Percentiles rank a stretch among this genome's conserved stretches.
These are phyloP conservation scores for Heterodera filipjevi DNA, from an alignment of 2,888 invertebrate species.

Conservation along the genomic window DNA sequence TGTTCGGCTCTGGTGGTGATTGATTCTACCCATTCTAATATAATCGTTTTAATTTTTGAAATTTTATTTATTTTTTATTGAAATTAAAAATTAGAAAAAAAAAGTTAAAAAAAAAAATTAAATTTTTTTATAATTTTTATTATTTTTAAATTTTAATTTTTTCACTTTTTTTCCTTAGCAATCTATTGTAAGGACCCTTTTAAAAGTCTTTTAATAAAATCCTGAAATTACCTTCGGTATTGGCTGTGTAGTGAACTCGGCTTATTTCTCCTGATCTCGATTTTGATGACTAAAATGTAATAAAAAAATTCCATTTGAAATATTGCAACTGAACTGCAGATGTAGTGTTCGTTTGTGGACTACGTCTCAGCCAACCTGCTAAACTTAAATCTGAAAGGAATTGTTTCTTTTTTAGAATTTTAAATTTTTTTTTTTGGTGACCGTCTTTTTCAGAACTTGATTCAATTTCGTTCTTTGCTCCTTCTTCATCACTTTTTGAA, in stretches of 20 bases:
- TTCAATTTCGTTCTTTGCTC: not conserved
- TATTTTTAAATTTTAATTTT: too few species aligned
- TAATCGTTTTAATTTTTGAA: too few species aligned
- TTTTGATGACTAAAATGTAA: not conserved
- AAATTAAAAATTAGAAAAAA: too few species aligned
- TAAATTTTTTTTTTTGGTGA: not conserved
- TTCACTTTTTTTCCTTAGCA: too few species aligned
- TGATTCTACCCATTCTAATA: too few species aligned
- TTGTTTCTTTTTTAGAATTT: not conserved
- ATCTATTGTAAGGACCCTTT: too few species aligned
- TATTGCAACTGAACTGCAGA: not conserved
- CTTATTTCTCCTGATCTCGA: not conserved
- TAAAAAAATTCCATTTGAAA: not conserved
- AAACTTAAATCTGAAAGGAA: not conserved
- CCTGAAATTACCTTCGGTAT: too few species aligned
- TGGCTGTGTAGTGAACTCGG: not conserved
- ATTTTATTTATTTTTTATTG: too few species aligned
- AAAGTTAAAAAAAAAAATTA: too few species aligned
- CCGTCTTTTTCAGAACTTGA: not conserved
- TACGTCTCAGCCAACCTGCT: not conserved
- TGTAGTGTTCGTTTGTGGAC: not conserved
- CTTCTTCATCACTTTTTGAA: not conserved
- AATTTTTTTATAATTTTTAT: too few species aligned
- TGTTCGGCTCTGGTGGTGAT: too few species aligned
- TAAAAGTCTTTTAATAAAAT: too few species aligned